Evolutionary conservation across 2,797 vertebrate species (phyloP).

Genomic region (Neopelma chrysocephalum): DNA sequence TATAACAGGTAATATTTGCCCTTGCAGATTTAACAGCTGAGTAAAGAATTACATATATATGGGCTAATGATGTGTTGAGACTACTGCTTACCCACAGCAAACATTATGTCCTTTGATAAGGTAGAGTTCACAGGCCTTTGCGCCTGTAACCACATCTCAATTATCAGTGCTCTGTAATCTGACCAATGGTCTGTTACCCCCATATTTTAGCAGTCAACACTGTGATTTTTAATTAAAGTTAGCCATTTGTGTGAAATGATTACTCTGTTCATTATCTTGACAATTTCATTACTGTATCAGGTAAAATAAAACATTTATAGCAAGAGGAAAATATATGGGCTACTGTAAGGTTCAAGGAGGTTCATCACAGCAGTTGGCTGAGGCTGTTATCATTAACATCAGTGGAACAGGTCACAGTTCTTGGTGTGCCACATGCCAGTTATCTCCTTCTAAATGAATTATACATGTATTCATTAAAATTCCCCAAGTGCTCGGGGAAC

Average conservation of each 20-base stretch:
- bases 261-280: conserved; percentile 76
- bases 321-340: conserved; percentile 59
- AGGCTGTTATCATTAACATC: conserved; percentile 58
- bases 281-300: conserved; percentile 74
- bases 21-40: conserved; percentile 36
- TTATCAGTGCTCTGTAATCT: conserved; percentile 42
- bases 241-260: conserved; percentile 71
- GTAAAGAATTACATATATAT: conserved; percentile 28
- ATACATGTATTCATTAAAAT: conserved; percentile 46
- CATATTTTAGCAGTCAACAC: conserved; percentile 61
- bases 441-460: conserved; percentile 47
- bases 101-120: neutral
- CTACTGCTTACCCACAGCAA: conserved; percentile 1
- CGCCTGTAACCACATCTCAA: conserved; percentile 5
- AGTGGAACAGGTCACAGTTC: conserved; percentile 43
- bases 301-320: conserved; percentile 73
- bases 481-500: neutral
- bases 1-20: conserved; percentile 33
- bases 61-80: conserved; percentile 58
- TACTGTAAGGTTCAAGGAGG: conserved; percentile 56
- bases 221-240: conserved; percentile 73
- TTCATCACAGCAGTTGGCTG: conserved; percentile 37
- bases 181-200: conserved; percentile 55
- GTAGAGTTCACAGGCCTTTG: conserved; percentile 40
- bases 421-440: neutral